A percentile compares a stretch with the other conserved stretches of the same genome.
Conservation (phyloP, 92 coral and sea anemone genomes). For the Zoanthus sansibaricus region DNA sequence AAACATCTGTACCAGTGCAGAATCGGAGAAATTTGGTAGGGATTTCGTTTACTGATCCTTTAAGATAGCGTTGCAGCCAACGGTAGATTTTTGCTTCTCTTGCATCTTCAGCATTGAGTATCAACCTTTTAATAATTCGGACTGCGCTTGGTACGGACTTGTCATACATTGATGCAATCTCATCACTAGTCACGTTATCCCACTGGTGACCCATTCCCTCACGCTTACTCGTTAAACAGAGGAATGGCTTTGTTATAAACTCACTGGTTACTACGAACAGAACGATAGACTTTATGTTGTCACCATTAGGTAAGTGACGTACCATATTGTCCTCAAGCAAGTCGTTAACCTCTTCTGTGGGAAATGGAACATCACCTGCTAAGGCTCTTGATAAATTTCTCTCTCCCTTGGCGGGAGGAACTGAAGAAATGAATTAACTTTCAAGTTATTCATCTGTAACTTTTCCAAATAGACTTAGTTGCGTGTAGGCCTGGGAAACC, state of each 20-base stretch:
- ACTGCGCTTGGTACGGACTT: slow-evolving; percentile 51
- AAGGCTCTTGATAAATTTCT: slow-evolving; percentile 49
- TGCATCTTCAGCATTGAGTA: slow-evolving; percentile 38
- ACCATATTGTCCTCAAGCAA: slow-evolving; percentile 25
- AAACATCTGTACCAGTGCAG: slow-evolving; percentile 62
- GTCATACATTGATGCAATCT: slow-evolving; percentile 53
- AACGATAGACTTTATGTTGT: too few species aligned
- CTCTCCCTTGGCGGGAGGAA: slow-evolving; percentile 59
- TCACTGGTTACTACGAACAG: too few species aligned
- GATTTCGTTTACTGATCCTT: slow-evolving; percentile 51
- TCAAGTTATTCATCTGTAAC: slow-evolving; percentile 45
- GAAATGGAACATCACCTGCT: slow-evolving; percentile 42
- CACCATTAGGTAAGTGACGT: too few species aligned
- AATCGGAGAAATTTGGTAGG: slow-evolving; percentile 61
- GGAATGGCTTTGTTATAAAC: slow-evolving; percentile 35
- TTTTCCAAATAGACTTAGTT: slow-evolving; percentile 55
- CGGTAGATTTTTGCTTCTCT: slow-evolving; percentile 58
- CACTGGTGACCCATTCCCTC: slow-evolving; percentile 61
- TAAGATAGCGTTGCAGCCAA: slow-evolving; percentile 71
- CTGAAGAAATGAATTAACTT: slow-evolving; percentile 47
- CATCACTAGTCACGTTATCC: slow-evolving; percentile 39
- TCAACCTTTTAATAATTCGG: slow-evolving; percentile 37
- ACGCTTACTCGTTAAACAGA: slow-evolving; percentile 45
- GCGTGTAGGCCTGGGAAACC: slow-evolving; percentile 59
- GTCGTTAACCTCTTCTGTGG: slow-evolving; percentile 36